phyloP scores from a whole-genome alignment of 2,113 vertebrate species.

The Corythoichthys intestinalis region DNA sequence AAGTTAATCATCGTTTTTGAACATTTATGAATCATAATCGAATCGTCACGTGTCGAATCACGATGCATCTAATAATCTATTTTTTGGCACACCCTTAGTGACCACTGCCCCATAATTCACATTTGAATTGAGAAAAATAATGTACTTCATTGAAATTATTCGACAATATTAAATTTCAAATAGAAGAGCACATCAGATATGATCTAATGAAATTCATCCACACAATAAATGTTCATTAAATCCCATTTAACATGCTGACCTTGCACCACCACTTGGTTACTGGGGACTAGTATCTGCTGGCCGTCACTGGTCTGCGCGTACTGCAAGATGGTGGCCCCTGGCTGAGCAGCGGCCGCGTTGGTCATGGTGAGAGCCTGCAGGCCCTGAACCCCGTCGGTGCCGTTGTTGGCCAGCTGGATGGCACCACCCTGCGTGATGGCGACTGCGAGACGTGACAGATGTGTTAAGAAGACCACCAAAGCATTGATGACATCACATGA shows the following conservation, averaged over 20 bases:
- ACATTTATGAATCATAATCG: too few relatives aligned
- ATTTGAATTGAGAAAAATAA: too few relatives aligned
- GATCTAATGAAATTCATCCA: too few relatives aligned
- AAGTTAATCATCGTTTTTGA: too few relatives aligned
- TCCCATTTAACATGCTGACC: conserved; percentile 69
- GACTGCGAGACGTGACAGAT: conserved; percentile 68
- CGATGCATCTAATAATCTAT: too few relatives aligned
- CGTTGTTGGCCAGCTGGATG: conserved; percentile 96
- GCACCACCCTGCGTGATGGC: conserved; percentile 97
- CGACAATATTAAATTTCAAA: too few relatives aligned
- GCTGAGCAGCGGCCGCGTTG: conserved; percentile 83
- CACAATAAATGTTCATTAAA: neutral
- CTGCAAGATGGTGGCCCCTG: conserved; percentile 93
- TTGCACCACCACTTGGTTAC: conserved; percentile 98
- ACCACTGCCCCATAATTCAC: too few relatives aligned
- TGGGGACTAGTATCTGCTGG: conserved; percentile 96
- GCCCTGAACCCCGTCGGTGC: conserved; percentile 93
- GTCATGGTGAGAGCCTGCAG: conserved; percentile 96
- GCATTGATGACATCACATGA: too few relatives aligned
- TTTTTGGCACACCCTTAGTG: too few relatives aligned
- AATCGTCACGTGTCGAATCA: too few relatives aligned
- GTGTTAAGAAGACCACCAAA: neutral
- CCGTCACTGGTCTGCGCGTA: conserved; percentile 98
- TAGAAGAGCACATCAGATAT: too few relatives aligned
- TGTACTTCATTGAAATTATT: too few relatives aligned